Percentiles rank a stretch among this genome's conserved stretches.
These are phyloP conservation scores for Peromyscus maniculatus DNA, from an alignment of 2,113 vertebrate species.

Conservation along the genomic window DNA sequence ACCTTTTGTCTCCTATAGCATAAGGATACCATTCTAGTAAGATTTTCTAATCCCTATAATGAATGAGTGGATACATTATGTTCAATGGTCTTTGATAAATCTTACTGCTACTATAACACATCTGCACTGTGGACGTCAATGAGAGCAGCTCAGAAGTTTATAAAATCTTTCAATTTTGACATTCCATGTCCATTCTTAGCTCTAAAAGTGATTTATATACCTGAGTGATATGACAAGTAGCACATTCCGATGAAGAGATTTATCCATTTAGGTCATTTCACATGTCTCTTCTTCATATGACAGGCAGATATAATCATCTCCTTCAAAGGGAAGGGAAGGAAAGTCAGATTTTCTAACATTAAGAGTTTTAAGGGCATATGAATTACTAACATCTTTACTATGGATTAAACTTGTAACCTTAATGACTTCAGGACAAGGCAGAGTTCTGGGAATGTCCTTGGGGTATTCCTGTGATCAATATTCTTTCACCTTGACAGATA, in stretches of 20 bases:
- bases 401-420: background rate
- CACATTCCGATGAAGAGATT: background rate
- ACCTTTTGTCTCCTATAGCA: slow-evolving; percentile 10
- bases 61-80: slow-evolving; percentile 18
- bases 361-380: slow-evolving; percentile 34
- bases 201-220: background rate
- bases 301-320: background rate
- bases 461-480: background rate
- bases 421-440: background rate
- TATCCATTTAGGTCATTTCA: background rate
- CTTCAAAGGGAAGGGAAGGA: background rate
- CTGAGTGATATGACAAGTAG: background rate
- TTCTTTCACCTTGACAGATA: background rate
- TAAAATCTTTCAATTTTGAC: slow-evolving; percentile 12
- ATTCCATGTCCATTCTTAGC: background rate
- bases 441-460: background rate
- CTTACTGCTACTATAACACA: slow-evolving; percentile 5
- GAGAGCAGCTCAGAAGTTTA: slow-evolving; percentile 42
- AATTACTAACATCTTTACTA: slow-evolving; percentile 16
- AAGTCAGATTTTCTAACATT: background rate
- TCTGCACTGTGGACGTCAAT: background rate
- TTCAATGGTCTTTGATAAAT: slow-evolving; percentile 58
- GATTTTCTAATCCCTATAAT: slow-evolving; percentile 52
- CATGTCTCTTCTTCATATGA: background rate
- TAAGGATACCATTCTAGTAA: background rate